Evolutionary conservation across 2,113 vertebrate species (phyloP).

Genomic region (Carassius auratus): DNA sequence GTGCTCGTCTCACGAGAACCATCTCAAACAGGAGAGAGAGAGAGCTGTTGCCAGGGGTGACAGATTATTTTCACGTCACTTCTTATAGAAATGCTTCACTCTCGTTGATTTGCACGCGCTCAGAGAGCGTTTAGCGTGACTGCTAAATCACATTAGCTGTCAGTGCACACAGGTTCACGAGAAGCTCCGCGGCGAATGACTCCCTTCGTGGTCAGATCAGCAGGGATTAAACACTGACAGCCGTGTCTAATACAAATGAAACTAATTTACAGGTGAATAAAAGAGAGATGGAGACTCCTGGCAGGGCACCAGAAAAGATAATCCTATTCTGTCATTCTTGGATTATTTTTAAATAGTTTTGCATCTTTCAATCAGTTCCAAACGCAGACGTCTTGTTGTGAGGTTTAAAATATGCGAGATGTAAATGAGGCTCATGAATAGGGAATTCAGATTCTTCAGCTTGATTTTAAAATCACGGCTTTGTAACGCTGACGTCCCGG

Average conservation of each 20-base stretch:
- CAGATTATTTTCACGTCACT: conserved; percentile 78
- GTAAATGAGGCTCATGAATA: neutral
- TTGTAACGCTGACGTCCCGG: neutral
- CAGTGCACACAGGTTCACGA: conserved; percentile 71
- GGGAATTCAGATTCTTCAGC: neutral
- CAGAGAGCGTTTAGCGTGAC: conserved; percentile 75
- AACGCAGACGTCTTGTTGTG: conserved; percentile 16
- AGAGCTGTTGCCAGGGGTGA: conserved; percentile 79
- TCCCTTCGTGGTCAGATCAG: conserved; percentile 66
- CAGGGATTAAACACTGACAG: conserved; percentile 71
- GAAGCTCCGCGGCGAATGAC: conserved; percentile 77
- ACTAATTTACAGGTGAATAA: conserved; percentile 65
- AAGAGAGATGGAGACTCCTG: conserved; percentile 36
- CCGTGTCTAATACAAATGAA: conserved; percentile 72
- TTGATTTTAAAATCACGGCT: neutral
- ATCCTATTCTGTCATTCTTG: conserved; percentile 32
- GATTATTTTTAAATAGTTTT: conserved; percentile 44
- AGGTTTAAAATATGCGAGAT: neutral
- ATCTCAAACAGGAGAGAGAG: conserved; percentile 64
- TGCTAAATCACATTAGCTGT: conserved; percentile 77
- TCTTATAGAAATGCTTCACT: conserved; percentile 73
- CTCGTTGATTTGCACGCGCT: conserved; percentile 77
- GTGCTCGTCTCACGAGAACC: conserved; percentile 67
- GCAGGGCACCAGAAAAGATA: conserved; percentile 43
- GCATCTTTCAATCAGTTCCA: conserved; percentile 40